Evolutionary conservation across 2,113 vertebrate species (phyloP).

Genomic region (Labeo rohita): DNA sequence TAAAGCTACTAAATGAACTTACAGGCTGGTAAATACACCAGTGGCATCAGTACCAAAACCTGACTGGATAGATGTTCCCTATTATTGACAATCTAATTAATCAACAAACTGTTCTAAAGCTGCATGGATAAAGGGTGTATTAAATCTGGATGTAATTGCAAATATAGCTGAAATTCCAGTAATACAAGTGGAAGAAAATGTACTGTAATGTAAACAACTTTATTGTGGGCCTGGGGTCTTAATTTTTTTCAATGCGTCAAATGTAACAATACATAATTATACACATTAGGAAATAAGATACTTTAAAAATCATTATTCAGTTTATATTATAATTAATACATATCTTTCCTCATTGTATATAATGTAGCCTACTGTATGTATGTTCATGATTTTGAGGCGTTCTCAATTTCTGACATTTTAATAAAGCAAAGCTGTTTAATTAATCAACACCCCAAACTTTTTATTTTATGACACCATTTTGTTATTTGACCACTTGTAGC

Average conservation of each 20-base stretch:
- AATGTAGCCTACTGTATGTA: too few species aligned
- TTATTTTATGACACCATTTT: too few species aligned
- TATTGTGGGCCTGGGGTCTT: too few species aligned
- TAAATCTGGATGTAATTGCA: background rate
- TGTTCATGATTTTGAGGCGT: too few species aligned
- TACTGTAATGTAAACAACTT: too few species aligned
- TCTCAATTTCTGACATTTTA: background rate
- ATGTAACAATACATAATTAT: too few species aligned
- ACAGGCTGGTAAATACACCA: background rate
- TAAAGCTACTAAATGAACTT: background rate
- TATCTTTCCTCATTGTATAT: background rate
- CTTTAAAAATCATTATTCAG: background rate
- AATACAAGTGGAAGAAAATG: background rate
- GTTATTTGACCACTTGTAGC: too few species aligned
- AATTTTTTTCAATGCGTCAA: background rate
- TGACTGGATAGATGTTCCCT: background rate
- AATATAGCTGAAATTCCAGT: background rate
- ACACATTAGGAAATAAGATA: background rate
- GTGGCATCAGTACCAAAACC: background rate
- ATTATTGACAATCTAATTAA: background rate
- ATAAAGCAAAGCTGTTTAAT: background rate
- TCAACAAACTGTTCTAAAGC: background rate
- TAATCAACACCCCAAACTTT: too few species aligned
- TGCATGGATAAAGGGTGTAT: background rate
- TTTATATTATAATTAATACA: background rate